Evolutionary conservation across 2,797 vertebrate genomes (phyloP).

Genomic region (Sparus aurata): DNA sequence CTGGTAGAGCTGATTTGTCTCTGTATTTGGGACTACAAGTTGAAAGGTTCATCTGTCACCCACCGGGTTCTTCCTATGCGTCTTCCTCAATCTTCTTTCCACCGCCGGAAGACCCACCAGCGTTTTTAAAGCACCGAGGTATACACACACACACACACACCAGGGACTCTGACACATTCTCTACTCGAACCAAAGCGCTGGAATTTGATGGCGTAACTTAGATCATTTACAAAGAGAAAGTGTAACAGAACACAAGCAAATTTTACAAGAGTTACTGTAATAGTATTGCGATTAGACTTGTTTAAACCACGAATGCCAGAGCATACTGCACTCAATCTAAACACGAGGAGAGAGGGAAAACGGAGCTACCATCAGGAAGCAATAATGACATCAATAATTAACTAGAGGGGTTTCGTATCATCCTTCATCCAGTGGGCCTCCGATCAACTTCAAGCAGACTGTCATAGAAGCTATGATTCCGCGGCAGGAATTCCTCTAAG

Average conservation of each 20-base stretch:
- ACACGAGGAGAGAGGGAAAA: constrained; percentile 27
- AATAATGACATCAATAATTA: constrained; percentile 34
- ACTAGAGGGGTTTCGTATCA: constrained; percentile 16
- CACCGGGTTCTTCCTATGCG: constrained; percentile 64
- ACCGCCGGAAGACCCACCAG: constrained; percentile 55
- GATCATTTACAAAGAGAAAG: constrained; percentile 24
- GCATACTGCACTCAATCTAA: constrained; percentile 49
- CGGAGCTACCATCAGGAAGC: constrained; percentile 9
- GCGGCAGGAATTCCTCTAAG: constrained; percentile 62
- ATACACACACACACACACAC: constrained; percentile 42
- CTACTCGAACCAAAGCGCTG: constrained; percentile 30
- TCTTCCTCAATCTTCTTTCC: constrained; percentile 72
- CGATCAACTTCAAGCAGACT: constrained; percentile 47
- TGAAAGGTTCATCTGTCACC: constrained; percentile 75
- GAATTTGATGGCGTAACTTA: constrained; percentile 39
- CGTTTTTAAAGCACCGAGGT: constrained; percentile 47
- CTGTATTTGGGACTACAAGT: constrained; percentile 65
- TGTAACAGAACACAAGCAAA: background rate
- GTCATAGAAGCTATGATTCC: constrained; percentile 49
- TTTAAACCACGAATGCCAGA: constrained; percentile 35
- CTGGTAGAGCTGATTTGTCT: constrained; percentile 75
- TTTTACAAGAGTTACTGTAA: background rate
- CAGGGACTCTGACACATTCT: constrained; percentile 37
- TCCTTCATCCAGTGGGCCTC: constrained; percentile 35
- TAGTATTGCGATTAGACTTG: constrained; percentile 28